Percentiles rank a stretch among this genome's conserved stretches.
phyloP scores from a whole-genome alignment of 2,888 invertebrate species.

The Cosmia trapezina region DNA sequence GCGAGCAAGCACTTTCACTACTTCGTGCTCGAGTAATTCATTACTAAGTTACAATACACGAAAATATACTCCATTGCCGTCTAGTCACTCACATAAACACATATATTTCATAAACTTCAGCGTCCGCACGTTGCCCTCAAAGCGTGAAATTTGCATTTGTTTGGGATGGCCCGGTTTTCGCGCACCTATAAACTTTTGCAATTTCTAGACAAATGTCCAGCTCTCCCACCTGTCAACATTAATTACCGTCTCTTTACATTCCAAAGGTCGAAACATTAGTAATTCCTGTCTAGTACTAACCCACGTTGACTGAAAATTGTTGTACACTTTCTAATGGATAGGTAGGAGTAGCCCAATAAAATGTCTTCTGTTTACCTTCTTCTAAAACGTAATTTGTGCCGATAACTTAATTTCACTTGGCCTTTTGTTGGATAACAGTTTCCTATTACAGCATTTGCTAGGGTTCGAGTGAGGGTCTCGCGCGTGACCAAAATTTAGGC shows the following conservation, averaged over 20 bases:
- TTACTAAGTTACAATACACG: constrained; percentile 25
- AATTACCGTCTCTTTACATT: constrained; percentile 54
- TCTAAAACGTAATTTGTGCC: constrained; percentile 62
- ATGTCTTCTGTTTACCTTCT: constrained; percentile 60
- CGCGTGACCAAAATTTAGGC: constrained; percentile 76
- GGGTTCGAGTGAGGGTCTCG: constrained; percentile 62
- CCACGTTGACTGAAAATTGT: constrained; percentile 31
- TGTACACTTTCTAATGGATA: constrained; percentile 26
- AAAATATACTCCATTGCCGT: constrained; percentile 28
- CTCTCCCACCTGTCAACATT: constrained; percentile 45
- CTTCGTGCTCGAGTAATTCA: constrained; percentile 25
- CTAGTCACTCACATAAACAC: constrained; percentile 44
- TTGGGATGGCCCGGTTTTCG: constrained; percentile 52
- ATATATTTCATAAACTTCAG: constrained; percentile 53
- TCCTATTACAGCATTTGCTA: constrained; percentile 66
- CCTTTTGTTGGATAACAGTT: constrained; percentile 66
- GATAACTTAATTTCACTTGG: constrained; percentile 66
- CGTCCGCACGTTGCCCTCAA: constrained; percentile 47
- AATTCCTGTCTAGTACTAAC: constrained; percentile 36
- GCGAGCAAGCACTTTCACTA: constrained; percentile 34
- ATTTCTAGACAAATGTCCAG: constrained; percentile 46
- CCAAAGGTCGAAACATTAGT: constrained; percentile 39
- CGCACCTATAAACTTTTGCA: constrained; percentile 52
- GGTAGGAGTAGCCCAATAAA: constrained; percentile 34
- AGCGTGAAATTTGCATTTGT: constrained; percentile 67